A percentile compares a stretch with the other conserved stretches of the same genome.
phyloP scores from a whole-genome alignment of 2,888 invertebrate genomes.

The Eristalis intricaria region DNA sequence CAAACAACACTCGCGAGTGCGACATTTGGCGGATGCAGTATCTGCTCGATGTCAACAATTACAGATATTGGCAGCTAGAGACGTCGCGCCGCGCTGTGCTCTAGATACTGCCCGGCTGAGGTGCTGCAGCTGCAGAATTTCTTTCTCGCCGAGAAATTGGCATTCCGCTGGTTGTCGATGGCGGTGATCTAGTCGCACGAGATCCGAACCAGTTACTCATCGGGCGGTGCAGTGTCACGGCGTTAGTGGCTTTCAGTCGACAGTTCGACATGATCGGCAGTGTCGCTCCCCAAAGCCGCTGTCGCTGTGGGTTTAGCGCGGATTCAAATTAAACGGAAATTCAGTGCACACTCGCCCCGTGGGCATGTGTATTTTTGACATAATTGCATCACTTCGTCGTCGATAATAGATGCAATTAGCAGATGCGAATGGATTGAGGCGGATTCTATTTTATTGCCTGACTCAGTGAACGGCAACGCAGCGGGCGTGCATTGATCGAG shows the following conservation, averaged over 20 bases:
- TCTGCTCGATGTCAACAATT: slow-evolving; percentile 64
- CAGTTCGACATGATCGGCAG: not conserved
- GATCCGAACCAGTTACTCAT: slow-evolving; percentile 68
- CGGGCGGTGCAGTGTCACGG: slow-evolving; percentile 23
- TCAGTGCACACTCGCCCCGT: slow-evolving; percentile 15
- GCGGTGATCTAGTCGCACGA: slow-evolving; percentile 59
- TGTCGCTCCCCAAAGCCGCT: not conserved
- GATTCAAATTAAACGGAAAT: slow-evolving; percentile 55
- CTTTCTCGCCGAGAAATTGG: slow-evolving; percentile 62
- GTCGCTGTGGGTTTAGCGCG: not conserved
- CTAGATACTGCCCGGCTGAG: slow-evolving; percentile 47
- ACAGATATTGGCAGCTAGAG: slow-evolving; percentile 53
- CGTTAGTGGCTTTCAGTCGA: slow-evolving; percentile 27
- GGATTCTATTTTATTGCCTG: not conserved
- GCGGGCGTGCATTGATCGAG: slow-evolving; percentile 7
- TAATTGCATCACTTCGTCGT: slow-evolving; percentile 42
- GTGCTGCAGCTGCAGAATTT: slow-evolving; percentile 67
- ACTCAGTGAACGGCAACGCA: not conserved
- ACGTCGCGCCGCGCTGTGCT: slow-evolving; percentile 36
- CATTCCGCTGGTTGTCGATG: slow-evolving; percentile 57
- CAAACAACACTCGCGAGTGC: slow-evolving; percentile 19
- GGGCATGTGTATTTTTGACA: slow-evolving; percentile 35
- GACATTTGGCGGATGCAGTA: slow-evolving; percentile 64
- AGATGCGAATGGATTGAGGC: slow-evolving; percentile 11
- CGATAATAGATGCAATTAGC: slow-evolving; percentile 45